Base-by-base conservation (phyloP, 2,888 invertebrate species). In the Brenthis daphne region DNA sequence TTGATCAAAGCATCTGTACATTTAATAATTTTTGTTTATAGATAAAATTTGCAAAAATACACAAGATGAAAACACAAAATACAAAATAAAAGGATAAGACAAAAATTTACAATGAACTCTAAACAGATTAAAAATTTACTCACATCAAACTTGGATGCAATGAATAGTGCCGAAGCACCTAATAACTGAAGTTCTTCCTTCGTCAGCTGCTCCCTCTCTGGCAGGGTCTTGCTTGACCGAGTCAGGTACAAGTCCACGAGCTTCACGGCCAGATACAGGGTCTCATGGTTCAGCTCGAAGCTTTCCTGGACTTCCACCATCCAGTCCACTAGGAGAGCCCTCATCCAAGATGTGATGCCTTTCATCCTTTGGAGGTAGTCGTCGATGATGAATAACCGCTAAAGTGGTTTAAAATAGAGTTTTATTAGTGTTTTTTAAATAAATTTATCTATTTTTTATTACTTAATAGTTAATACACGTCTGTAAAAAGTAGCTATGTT, bases 271-370 rank as follows among this genome's bases (percentile, higher is more conserved):
- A 99, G 93, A 88, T 99, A 99, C 8, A 99, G 92, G 0, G 99
- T 99, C 92, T 99, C 99, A 82, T 99, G 99, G 89, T 99, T 99
- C 50, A 99, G 94, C 87, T 99, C 99, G 85, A 99, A 99, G 74
- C 96, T 97, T 88, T 98, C 98, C 92, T 99, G 99, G 12, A 99
- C 97, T 85, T 99, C 99, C 56, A 99, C 99, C 97, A 99, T 97
- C 99, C 99, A 99, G 90, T 99, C 99, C 0, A 99, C 96, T 3
- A 99, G 94, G 29, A 99, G 94, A 0, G 98, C 96, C 61, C 99
- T 94, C 98, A 99, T 99, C 94, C 96, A 96, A 53, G 94, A 93
- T 0, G 96, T 96, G 68, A 99, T 92, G 75, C 96, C 95, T 16
- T 94, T 93, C 92, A 99, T 98, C 33, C 93, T 92, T 50, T 93